Conservation (phyloP, 2,113 vertebrate genomes). For the Aptenodytes patagonicus region DNA sequence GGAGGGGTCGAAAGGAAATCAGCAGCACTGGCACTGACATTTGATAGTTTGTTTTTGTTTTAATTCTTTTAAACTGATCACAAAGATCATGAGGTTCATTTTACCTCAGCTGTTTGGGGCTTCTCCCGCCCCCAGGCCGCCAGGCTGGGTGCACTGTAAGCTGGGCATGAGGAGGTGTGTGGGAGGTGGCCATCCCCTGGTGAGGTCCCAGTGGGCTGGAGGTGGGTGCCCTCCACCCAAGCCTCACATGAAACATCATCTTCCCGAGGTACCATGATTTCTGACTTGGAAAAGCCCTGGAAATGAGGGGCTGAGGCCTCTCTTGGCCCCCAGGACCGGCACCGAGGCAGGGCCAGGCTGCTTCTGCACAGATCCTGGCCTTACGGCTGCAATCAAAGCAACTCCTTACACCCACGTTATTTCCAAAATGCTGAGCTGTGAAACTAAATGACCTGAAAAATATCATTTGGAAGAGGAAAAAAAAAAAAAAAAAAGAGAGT, state of each 20-base stretch:
- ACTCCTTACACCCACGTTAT: background rate
- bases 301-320: background rate
- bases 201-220: background rate
- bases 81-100: background rate
- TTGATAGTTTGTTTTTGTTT: background rate
- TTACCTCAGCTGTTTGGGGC: background rate
- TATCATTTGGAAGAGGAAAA: background rate
- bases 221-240: background rate
- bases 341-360: fast-evolving
- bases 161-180: fast-evolving
- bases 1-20: background rate
- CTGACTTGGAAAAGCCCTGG: background rate
- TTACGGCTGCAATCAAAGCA: background rate
- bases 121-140: background rate
- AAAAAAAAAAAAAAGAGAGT: background rate
- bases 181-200: fast-evolving
- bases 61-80: background rate
- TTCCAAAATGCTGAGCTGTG: background rate
- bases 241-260: background rate
- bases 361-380: background rate
- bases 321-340: fast-evolving
- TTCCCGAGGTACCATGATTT: fast-evolving
- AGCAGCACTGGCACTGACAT: background rate
- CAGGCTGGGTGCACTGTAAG: background rate
- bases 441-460: background rate